Evolutionary conservation across 1,140 invertebrate species (phyloP).

Genomic region (Drosophila willistoni): DNA sequence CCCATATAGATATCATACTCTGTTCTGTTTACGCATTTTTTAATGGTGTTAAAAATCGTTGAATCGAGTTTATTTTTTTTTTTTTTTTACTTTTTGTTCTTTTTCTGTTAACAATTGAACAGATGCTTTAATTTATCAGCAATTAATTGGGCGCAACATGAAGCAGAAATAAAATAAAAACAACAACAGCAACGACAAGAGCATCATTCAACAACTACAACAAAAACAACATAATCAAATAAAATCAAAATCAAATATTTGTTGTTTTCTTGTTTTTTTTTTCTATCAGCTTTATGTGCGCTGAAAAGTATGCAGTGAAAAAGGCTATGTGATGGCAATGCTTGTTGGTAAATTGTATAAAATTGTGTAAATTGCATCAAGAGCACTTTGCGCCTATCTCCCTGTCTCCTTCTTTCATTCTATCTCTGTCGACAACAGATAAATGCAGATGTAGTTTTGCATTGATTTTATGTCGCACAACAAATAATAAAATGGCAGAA

Average conservation of each 20-base stretch:
- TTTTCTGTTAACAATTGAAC: constrained; percentile 16
- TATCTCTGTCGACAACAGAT: not conserved
- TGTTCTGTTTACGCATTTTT: constrained; percentile 16
- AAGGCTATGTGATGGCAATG: not conserved
- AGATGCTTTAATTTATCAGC: constrained; percentile 22
- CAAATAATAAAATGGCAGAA: not conserved
- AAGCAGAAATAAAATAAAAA: not conserved
- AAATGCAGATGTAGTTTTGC: constrained; percentile 10
- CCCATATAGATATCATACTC: constrained; percentile 7
- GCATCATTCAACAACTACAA: constrained; percentile 1
- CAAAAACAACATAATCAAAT: constrained; percentile 18
- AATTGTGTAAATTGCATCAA: constrained; percentile 38
- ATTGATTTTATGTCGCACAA: constrained; percentile 4
- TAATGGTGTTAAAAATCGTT: constrained; percentile 20
- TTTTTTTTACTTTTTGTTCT: not conserved
- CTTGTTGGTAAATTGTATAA: constrained; percentile 10
- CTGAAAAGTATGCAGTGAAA: constrained; percentile 17
- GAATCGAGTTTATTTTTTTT: constrained; percentile 2
- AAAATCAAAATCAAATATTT: constrained; percentile 26
- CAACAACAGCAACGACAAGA: not conserved
- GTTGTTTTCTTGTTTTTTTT: not conserved
- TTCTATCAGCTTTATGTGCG: not conserved
- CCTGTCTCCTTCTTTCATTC: not conserved
- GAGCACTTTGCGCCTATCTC: not conserved
- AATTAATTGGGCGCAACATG: constrained; percentile 21